Evolutionary conservation across 2,888 invertebrate species (phyloP).

Genomic region (Linnaemya vulpina): DNA sequence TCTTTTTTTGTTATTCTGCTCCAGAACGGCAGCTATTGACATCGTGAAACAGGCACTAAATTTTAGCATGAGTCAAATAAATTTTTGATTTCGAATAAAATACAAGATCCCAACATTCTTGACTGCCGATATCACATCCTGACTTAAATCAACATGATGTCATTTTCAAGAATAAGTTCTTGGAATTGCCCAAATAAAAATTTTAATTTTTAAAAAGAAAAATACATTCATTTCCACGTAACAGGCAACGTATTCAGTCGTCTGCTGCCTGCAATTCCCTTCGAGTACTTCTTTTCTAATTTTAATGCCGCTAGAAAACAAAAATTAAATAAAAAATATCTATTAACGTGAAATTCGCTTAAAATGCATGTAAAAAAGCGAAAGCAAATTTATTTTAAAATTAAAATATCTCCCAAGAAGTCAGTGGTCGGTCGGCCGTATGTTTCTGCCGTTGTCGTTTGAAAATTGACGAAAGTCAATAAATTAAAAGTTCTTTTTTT

Average conservation of each 20-base stretch:
- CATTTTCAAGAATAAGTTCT: background rate
- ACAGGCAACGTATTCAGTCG: background rate
- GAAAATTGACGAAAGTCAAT: constrained; percentile 62
- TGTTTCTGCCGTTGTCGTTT: constrained; percentile 41
- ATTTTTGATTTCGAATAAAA: too few relatives aligned
- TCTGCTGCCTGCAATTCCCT: background rate
- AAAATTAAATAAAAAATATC: background rate
- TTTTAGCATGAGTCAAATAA: too few relatives aligned
- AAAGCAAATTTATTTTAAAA: constrained; percentile 52
- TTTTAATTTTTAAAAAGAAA: background rate
- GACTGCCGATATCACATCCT: background rate
- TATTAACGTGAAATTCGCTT: constrained; percentile 27
- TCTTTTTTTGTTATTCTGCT: too few relatives aligned
- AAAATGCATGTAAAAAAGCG: constrained; percentile 18
- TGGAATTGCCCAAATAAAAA: background rate
- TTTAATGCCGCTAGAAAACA: constrained; percentile 1
- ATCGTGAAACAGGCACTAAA: too few relatives aligned
- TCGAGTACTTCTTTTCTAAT: background rate
- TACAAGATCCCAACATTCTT: background rate
- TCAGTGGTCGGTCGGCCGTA: background rate
- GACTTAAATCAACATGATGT: background rate
- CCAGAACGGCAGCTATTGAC: too few relatives aligned
- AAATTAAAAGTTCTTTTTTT: constrained; percentile 50
- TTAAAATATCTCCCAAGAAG: constrained; percentile 31
- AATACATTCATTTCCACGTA: background rate